Evolutionary conservation across 2,888 invertebrate genomes (phyloP), one percentile per base, ranked within the genome.

Genomic region (Pristionchus arcanus): DNA sequence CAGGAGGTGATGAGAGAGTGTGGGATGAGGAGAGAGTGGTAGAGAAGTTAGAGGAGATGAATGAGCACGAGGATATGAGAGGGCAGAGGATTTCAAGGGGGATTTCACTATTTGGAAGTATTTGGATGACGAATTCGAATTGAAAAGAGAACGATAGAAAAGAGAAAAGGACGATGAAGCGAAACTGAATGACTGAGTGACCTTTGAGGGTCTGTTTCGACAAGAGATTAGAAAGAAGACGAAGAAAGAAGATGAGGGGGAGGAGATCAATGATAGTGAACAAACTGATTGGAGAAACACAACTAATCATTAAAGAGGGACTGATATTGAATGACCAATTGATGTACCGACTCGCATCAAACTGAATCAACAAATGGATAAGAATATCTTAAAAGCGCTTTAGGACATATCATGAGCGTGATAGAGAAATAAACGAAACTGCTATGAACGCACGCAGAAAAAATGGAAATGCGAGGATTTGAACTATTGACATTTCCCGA

Each of bases 1-100:
- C 66, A 66, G 86, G 19, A 37, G 86, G 49, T n/a, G 86, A 66
- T 21, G 86, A 86, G 86, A 86, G 86, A 86, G 63, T 37, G 53
- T 66, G 86, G 63, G 86, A 86, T 42, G 13, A 59, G 25, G 63
- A 87, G 87, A 87, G 71, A 87, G 31, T 28, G 53, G 31, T 28
- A 59, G 71, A 77, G 77, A 77, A 37, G 28, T 66, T 16, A 37
- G 66, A 66, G 49, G 21, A 63, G 25, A 53, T 28, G 42, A 87
- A 71, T 49, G 71, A 49, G 68, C 0, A 19, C 15, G 71, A 28
- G 25, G 71, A 71, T 87, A 34, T 28, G 87, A 66, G 49, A 53
- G 86, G 63, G n/a, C 13, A 13, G 28, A 68, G 34, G 86, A 86
- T 86, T 66, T 63, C 28, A 49, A n/a, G 55, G 53, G 16, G 83